Base-by-base conservation (phyloP, 2,888 invertebrate species). In the Branchellion lobata region DNA sequence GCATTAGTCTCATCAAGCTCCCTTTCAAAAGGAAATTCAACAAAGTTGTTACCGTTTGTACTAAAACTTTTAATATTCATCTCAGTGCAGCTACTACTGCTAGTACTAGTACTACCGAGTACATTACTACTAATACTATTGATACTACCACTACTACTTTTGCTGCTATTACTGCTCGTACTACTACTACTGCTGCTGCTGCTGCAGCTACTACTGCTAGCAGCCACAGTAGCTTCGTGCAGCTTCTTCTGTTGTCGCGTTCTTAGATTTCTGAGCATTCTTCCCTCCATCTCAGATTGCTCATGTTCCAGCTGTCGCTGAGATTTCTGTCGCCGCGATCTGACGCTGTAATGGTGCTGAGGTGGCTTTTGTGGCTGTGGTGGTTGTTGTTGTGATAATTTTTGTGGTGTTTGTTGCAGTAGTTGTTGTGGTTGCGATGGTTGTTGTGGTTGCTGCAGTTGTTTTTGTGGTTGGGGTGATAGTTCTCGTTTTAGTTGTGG, bases 251-350 rank as follows among this genome's bases (percentile, higher is more conserved):
- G 61, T 8, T 53, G 53, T 8, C 77, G 61, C 29, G 61, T 61
- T 34, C 77, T 77, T 21, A 53, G 33, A 24, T 65, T 65, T 2
- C 65, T 27, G 31, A 34, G 53, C 61, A 65, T 33, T 65, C 40
- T 27, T 33, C 57, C 57, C 40, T 77, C 57, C 53, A 40, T 5
- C 57, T 77, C 53, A 8, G 57, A 21, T 36, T 77, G 65, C 34
- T 77, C 77, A 33, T 77, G 61, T 24, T 77, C 77, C 18, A 77
- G 29, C 40, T 77, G 77, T 1, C 65, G 31, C 40, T 65, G 77
- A n/a, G 77, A 34, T 24, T 77, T 77, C 65, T 77, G 77, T 1
- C 77, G 77, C 31, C 77, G n/a, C 21, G 77, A 57, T 34, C 77
- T 57, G 36, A 77, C 77, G 65, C 77, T 57, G 34, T 77, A 77